These are phyloP conservation scores for Helicoverpa assulta DNA, from an alignment of 2,888 invertebrate genomes.

Conservation along the genomic window DNA sequence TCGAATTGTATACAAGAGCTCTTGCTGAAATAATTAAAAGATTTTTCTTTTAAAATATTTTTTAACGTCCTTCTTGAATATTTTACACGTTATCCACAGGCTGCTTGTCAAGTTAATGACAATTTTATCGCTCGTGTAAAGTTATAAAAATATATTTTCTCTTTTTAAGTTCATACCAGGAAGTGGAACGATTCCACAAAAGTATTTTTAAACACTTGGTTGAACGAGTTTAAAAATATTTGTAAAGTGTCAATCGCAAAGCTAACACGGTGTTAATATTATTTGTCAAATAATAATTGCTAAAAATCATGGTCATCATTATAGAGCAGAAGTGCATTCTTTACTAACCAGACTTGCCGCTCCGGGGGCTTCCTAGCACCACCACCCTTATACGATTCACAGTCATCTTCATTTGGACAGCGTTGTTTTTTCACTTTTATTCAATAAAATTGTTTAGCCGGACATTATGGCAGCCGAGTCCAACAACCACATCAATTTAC, in stretches of 20 bases:
- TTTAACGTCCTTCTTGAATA: neutral
- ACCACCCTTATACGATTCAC: slow-evolving; percentile 95
- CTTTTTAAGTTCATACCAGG: neutral
- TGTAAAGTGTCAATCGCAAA: too few relatives aligned
- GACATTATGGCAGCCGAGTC: slow-evolving; percentile 71
- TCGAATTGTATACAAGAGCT: slow-evolving; percentile 1
- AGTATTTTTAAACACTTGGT: neutral
- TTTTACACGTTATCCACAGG: neutral
- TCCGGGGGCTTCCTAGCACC: slow-evolving; percentile 94
- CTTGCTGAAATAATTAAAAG: slow-evolving; percentile 20
- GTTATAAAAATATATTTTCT: neutral
- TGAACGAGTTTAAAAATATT: neutral
- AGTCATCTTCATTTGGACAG: slow-evolving; percentile 92
- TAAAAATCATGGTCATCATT: slow-evolving; percentile 16
- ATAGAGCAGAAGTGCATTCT: slow-evolving; percentile 22
- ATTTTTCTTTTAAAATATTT: slow-evolving; percentile 20
- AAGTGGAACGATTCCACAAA: neutral
- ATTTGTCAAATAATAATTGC: neutral
- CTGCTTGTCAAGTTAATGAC: neutral
- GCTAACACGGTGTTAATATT: neutral
- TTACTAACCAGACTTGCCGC: slow-evolving; percentile 94
- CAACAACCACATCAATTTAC: slow-evolving; percentile 70
- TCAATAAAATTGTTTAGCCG: slow-evolving; percentile 70
- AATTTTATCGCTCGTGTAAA: neutral
- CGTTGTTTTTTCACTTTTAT: slow-evolving; percentile 73